Base-by-base conservation (phyloP, 2,797 vertebrate species). In the Poecile montanus region DNA sequence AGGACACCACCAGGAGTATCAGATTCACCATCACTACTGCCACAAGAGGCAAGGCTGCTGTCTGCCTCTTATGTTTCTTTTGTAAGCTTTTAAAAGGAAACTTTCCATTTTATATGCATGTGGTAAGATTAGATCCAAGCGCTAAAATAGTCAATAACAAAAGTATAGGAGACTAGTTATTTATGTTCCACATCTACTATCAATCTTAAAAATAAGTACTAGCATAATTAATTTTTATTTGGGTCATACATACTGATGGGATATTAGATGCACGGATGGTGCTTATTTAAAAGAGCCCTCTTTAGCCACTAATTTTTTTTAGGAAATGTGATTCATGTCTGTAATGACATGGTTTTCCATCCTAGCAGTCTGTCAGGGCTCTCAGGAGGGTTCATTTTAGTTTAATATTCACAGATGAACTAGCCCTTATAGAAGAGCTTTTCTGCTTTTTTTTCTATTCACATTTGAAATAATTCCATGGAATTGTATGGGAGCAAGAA, bases 331-430 rank as follows among this genome's bases (percentile, higher is more conserved):
- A 56, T 85, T 83, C 17, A 10, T 94, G 95, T 88, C 57, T 82
- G n/a, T 89, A 93, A 45, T 60, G 79, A 61, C 73, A 71, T 67
- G 67, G 16, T 47, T 94, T 94, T 90, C 80, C 63, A 82, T 93
- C 80, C 67, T 54, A 91, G 42, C 79, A 79, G 66, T 84, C 79
- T 85, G 47, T 57, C 65, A 65, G 36, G 77, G 56, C 61, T 91
- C 94, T 50, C 88, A 77, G 29, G 88, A 82, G 88, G 16, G 6
- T 65, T 94, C 10, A 4, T 67, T 87, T 91, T 79, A 71, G 45
- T 97, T 91, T 85, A 79, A 76, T 93, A 93, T 95, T 93, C 77
- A 79, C 61, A 87, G 83, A 79, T 71, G 30, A 91, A 36, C 53
- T 84, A 91, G 70, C 63, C 76, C 34, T 70, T 82, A 6, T 25